Conservation (phyloP, 2,797 vertebrate genomes). For the Eospalax fontanierii region DNA sequence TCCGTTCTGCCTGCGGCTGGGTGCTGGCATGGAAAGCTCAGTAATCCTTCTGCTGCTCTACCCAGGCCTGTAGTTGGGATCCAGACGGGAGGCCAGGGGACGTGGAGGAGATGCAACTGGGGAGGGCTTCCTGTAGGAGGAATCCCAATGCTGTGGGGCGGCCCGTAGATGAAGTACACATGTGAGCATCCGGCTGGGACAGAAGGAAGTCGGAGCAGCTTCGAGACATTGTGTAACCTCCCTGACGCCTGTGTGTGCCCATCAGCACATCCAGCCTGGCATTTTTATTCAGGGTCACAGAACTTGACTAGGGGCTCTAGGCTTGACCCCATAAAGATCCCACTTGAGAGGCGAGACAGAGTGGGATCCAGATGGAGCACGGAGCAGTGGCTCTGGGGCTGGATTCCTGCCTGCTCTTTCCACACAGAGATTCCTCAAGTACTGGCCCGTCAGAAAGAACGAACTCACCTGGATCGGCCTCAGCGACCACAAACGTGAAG, state of each 20-base stretch:
- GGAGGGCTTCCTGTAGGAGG: slow-evolving; percentile 21
- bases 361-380: not conserved
- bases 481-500: slow-evolving; percentile 66
- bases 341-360: not conserved
- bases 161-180: not conserved
- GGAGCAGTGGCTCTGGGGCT: not conserved
- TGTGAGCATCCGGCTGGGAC: not conserved
- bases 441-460: not conserved
- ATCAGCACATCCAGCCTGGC: not conserved
- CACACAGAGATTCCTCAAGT: slow-evolving; percentile 61
- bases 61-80: not conserved
- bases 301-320: too few species aligned
- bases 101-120: not conserved
- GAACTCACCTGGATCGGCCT: slow-evolving; percentile 65
- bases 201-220: not conserved
- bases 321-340: not conserved
- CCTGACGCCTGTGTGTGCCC: too few species aligned
- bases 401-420: not conserved
- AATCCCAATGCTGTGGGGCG: not conserved
- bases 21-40: too few species aligned
- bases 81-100: not conserved
- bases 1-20: not conserved
- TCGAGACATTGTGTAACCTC: not conserved
- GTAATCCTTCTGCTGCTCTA: not conserved
- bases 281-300: not conserved